Conservation (phyloP, 2,113 vertebrate genomes). For the Cryptomyrus ogoouensis region DNA sequence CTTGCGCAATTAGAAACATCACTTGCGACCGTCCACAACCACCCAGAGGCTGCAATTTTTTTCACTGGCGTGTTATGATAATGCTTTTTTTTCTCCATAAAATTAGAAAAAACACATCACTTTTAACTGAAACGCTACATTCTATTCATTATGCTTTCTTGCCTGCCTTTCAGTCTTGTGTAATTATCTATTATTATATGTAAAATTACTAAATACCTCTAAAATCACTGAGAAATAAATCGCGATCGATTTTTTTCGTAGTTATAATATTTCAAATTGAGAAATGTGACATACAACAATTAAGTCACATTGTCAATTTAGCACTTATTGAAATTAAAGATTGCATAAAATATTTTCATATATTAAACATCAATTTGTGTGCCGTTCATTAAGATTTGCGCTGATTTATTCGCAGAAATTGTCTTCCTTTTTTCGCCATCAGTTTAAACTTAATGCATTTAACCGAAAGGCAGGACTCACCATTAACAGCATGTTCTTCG, state of each 20-base stretch:
- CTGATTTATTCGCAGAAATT: background rate
- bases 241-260: background rate
- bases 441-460: background rate
- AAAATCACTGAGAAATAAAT: background rate
- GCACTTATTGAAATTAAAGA: background rate
- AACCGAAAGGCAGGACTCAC: constrained; percentile 40
- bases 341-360: background rate
- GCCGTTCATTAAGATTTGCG: background rate
- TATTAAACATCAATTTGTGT: background rate
- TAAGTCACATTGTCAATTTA: background rate
- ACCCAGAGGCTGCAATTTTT: background rate
- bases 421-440: background rate
- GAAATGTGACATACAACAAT: no score
- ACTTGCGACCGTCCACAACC: background rate
- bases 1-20: constrained; percentile 7
- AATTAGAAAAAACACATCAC: background rate
- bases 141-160: background rate
- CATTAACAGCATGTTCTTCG: constrained; percentile 56
- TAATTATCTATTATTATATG: background rate
- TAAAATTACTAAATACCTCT: background rate
- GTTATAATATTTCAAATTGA: background rate
- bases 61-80: background rate
- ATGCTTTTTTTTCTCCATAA: background rate
- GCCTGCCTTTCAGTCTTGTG: background rate
- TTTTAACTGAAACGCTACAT: background rate